Evolutionary conservation across 2,113 vertebrate genomes (phyloP).

Genomic region (Hemibates koningsi): DNA sequence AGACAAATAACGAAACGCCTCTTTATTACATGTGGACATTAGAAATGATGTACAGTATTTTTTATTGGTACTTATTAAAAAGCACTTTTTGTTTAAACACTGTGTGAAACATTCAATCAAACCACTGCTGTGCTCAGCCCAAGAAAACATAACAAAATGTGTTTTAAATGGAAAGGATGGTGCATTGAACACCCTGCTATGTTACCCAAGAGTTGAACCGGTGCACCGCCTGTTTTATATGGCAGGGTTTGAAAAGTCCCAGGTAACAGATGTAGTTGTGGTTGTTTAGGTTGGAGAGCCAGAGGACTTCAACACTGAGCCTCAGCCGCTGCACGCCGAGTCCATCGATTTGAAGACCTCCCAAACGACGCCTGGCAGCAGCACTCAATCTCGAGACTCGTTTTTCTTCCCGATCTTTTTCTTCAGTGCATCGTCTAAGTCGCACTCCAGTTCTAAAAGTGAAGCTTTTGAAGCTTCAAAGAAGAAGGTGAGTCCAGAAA

Average conservation of each 20-base stretch:
- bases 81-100: background rate
- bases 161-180: background rate
- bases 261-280: background rate
- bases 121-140: background rate
- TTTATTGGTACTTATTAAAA: background rate
- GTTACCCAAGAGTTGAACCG: background rate
- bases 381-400: rapidly evolving
- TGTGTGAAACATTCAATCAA: background rate
- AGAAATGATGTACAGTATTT: background rate
- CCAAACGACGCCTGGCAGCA: rapidly evolving
- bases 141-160: background rate
- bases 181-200: background rate
- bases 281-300: constrained; percentile 69
- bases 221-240: background rate
- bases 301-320: constrained; percentile 56
- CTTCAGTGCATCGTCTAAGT: background rate
- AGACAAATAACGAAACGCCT: background rate
- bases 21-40: background rate
- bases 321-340: background rate
- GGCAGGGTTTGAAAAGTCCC: background rate
- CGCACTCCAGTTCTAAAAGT: constrained; percentile 42
- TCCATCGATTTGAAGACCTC: background rate
- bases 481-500: constrained; percentile 65
- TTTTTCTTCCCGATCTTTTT: constrained; percentile 50
- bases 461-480: constrained; percentile 77